Conservation (phyloP, 2,888 invertebrate species). For the Eretmocerus hayati region DNA sequence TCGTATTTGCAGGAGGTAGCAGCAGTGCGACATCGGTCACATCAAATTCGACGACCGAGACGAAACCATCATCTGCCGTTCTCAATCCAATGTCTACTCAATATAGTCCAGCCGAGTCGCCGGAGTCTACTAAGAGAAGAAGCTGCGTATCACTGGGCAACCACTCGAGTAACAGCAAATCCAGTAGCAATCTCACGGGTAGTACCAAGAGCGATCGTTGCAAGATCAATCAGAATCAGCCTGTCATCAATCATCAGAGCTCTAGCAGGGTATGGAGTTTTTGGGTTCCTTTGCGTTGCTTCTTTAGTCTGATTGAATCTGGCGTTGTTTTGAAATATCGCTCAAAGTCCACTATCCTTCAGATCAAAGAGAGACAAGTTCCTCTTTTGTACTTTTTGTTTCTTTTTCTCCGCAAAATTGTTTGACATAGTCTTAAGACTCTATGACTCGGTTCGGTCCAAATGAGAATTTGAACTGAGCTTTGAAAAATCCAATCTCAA, state of each 20-base stretch:
- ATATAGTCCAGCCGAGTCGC: constrained; percentile 47
- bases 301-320: no score
- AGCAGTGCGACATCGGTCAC: constrained; percentile 47
- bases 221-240: constrained; percentile 43
- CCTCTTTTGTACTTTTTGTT: no score
- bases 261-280: constrained; percentile 35
- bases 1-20: constrained; percentile 47
- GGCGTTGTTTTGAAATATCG: no score
- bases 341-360: no score
- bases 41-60: constrained; percentile 55
- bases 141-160: constrained; percentile 58
- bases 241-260: constrained; percentile 29
- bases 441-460: no score
- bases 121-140: constrained; percentile 49
- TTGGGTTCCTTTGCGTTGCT: no score
- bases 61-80: constrained; percentile 57
- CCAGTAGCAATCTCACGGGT: constrained; percentile 70
- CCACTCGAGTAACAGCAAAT: constrained; percentile 72
- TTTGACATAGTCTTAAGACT: no score
- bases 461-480: no score
- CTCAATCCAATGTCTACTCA: constrained; percentile 49
- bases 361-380: no score
- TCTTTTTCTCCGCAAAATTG: no score
- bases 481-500: no score
- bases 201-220: constrained; percentile 56